Evolutionary conservation across 1,140 invertebrate species (phyloP), one percentile per base, ranked within the genome.

Genomic region (Paralvinella palmiformis): DNA sequence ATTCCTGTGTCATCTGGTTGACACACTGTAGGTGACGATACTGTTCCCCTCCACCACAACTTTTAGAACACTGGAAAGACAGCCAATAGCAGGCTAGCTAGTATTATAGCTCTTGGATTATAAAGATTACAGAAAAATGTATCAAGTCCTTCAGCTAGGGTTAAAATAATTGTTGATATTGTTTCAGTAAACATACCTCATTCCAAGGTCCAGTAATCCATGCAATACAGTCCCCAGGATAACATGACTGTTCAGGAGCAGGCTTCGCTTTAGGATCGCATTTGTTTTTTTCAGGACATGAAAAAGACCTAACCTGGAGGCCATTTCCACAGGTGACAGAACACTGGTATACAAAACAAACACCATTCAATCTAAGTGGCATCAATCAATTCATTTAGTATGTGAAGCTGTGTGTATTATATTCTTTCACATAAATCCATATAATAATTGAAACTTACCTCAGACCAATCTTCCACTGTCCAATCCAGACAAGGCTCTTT

Each of bases 121-220:
- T 50, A 24, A 32, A 64, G n/a, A 29, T 13, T n/a, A 17, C 36
- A n/a, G 44, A 33, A 48, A 0, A 32, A 17, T 24, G 24, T 31
- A 32, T 44, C 27, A 44, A 31, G 20, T 20, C 24, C 36, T 20
- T 17, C 15, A 15, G 32, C 50, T 5, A 24, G 10, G 32, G 7
- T 15, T 48, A 10, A 24, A 7, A 35, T 35, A 22, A 15, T 35
- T 48, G 24, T 10, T 59, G 3, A 10, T 48, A 4, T 52, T 5
- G 17, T n/a, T 32, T 62, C 2, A 58, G 48, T 58, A 31, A 27
- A 64, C 70, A 63, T 68, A 82, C 81, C 72, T 74, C 64, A 66
- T 77, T 81, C 81, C 81, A 82, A 10, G 75, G 70, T n/a, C 81
- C 81, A 36, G 74, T 71, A 6, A 81, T 71, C 81, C 81, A 82